phyloP scores from a whole-genome alignment of 2,113 vertebrate genomes.

The Mobula hypostoma region DNA sequence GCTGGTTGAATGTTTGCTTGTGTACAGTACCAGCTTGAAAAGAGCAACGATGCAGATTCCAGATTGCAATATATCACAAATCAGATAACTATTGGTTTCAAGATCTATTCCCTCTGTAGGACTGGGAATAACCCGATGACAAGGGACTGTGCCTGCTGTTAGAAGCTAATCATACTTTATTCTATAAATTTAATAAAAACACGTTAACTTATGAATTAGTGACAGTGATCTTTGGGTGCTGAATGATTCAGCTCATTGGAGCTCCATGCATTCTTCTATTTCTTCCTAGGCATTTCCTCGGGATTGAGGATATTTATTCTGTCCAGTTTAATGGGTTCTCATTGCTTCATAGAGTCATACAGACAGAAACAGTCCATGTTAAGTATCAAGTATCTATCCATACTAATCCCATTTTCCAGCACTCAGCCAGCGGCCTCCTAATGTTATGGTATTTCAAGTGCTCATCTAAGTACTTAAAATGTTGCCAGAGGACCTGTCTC shows the following conservation, averaged over 20 bases:
- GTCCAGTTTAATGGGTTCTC: no score
- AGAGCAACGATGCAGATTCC: not conserved
- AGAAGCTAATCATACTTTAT: not conserved
- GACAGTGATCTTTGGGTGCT: not conserved
- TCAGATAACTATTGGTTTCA: not conserved
- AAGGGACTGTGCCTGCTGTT: not conserved
- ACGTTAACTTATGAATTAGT: not conserved
- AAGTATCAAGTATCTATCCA: no score
- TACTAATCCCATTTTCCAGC: no score
- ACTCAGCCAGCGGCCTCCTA: no score
- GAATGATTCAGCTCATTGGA: not conserved
- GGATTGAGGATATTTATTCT: no score
- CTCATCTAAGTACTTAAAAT: no score
- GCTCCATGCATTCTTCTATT: not conserved
- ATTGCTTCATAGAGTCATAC: no score
- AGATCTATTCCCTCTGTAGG: not conserved
- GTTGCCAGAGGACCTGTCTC: no score
- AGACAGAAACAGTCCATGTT: no score
- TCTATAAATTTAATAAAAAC: not conserved
- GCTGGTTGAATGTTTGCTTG: not conserved
- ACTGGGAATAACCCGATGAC: not conserved
- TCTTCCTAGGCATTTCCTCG: no score
- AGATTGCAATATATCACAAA: not conserved
- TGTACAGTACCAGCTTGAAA: not conserved
- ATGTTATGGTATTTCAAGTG: no score